phyloP scores from a whole-genome alignment of 2,113 vertebrate genomes.

The Fregetta grallaria region DNA sequence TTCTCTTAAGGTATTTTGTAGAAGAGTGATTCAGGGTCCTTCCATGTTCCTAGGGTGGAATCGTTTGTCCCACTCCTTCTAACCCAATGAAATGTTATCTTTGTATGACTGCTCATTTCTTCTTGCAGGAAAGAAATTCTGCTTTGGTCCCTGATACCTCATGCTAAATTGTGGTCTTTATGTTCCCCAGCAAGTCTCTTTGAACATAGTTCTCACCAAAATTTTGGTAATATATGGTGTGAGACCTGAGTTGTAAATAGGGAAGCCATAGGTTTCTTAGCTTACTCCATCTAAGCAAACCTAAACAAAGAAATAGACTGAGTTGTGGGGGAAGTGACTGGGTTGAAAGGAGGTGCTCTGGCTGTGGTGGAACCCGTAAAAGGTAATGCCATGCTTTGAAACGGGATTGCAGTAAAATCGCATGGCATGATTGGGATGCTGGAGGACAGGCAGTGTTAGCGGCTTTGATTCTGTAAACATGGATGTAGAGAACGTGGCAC shows the following conservation, averaged over 20 bases:
- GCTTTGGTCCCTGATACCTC: neutral
- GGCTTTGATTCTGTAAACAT: neutral
- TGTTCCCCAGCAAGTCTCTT: neutral
- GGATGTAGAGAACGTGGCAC: neutral
- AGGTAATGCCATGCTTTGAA: neutral
- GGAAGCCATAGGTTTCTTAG: neutral
- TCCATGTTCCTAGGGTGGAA: neutral
- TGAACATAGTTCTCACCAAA: neutral
- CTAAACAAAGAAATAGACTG: neutral
- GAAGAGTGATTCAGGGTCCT: neutral
- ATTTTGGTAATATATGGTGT: neutral
- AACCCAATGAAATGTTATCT: neutral
- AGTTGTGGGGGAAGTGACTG: neutral
- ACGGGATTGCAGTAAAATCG: neutral
- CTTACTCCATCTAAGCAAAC: neutral
- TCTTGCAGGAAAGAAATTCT: neutral
- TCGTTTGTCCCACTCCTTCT: accelerated
- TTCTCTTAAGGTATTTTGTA: neutral
- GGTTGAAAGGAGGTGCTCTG: neutral
- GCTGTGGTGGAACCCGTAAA: neutral
- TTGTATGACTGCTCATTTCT: neutral
- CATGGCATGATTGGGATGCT: neutral
- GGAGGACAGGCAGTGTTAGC: neutral
- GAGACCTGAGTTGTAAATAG: neutral
- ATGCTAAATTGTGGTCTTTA: neutral